A percentile compares a stretch with the other conserved stretches of the same genome.
Evolutionary conservation across 2,888 invertebrate species (phyloP).

Genomic region (Callimorpha dominula): DNA sequence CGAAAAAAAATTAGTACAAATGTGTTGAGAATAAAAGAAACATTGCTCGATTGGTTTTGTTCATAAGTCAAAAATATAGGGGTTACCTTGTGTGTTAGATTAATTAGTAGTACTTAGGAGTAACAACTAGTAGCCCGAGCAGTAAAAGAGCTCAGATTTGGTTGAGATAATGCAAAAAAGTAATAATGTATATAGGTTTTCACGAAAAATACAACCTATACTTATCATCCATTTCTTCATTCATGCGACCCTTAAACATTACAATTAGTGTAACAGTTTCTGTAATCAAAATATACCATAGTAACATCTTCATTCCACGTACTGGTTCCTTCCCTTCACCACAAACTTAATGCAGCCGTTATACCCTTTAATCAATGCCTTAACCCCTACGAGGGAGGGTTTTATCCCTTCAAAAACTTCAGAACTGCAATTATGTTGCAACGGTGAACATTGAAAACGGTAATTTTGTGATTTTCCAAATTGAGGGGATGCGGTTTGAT

Average conservation of each 20-base stretch:
- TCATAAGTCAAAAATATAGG: no score
- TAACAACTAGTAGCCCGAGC: no score
- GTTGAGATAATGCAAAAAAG: no score
- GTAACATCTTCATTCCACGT: conserved; percentile 47
- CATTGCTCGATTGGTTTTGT: no score
- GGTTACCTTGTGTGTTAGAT: no score
- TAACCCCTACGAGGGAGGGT: conserved; percentile 55
- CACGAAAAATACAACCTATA: not conserved
- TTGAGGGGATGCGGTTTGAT: conserved; percentile 35
- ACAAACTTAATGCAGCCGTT: conserved; percentile 46
- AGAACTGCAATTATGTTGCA: conserved; percentile 55
- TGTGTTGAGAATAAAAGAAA: no score
- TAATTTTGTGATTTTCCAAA: conserved; percentile 51
- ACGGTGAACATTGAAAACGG: conserved; percentile 40
- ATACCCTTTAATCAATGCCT: conserved; percentile 55
- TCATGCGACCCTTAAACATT: not conserved
- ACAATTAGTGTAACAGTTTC: conserved; percentile 12
- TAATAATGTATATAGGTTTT: no score
- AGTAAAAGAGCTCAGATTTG: no score
- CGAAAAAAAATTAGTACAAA: no score
- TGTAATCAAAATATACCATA: conserved; percentile 42
- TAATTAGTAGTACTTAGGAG: no score
- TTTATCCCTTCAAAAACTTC: conserved; percentile 54
- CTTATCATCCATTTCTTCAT: not conserved
- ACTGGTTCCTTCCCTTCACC: conserved; percentile 30